These are phyloP conservation scores for Crepidodera aurea DNA, from an alignment of 2,888 invertebrate species.

Conservation along the genomic window DNA sequence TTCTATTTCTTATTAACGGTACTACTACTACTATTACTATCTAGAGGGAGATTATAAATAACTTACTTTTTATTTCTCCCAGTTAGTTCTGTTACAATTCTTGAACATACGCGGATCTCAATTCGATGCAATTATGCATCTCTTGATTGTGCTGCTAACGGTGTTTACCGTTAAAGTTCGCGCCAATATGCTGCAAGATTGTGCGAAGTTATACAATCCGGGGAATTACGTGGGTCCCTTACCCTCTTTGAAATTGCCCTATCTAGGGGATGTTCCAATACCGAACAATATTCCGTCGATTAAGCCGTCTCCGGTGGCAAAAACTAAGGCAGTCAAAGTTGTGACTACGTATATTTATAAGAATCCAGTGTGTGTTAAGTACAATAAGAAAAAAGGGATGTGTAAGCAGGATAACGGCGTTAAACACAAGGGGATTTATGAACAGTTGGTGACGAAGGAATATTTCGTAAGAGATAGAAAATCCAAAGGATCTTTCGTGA, in stretches of 20 bases:
- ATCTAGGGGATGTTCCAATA: conserved; percentile 52
- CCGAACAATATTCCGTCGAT: conserved; percentile 48
- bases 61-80: conserved; percentile 37
- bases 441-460: conserved; percentile 55
- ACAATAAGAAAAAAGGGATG: conserved; percentile 49
- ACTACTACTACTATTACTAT: conserved; percentile 15
- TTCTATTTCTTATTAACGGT: conserved; percentile 10
- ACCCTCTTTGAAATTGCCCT: conserved; percentile 55
- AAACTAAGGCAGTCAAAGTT: conserved; percentile 57
- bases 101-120: conserved; percentile 27
- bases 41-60: conserved; percentile 47
- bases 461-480: conserved; percentile 49
- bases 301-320: conserved; percentile 53
- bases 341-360: conserved; percentile 57
- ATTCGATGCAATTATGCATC: conserved; percentile 37
- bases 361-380: conserved; percentile 59
- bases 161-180: conserved; percentile 32
- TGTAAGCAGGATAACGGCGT: conserved; percentile 40
- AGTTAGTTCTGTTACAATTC: conserved; percentile 45
- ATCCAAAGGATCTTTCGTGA: conserved; percentile 15
- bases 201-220: conserved; percentile 53
- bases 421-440: conserved; percentile 43
- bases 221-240: conserved; percentile 54
- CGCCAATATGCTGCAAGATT: conserved; percentile 47
- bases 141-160: conserved; percentile 34